Evolutionary conservation across 2,888 invertebrate species (phyloP).

Genomic region (Gymnoscelis rufifasciata): DNA sequence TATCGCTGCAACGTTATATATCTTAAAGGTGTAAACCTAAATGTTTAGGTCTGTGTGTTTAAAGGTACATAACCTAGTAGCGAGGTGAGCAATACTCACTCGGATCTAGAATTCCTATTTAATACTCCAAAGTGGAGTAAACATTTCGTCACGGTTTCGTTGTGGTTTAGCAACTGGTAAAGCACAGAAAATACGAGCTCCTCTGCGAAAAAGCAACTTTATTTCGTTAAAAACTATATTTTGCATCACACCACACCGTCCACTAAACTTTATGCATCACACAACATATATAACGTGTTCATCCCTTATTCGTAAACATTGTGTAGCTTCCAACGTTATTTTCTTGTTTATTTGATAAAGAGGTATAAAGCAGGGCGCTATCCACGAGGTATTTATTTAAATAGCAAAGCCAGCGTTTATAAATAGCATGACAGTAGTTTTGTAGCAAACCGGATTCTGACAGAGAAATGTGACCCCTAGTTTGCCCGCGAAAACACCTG

Average conservation of each 20-base stretch:
- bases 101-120: too few relatives aligned
- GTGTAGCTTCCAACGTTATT: neutral
- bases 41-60: too few relatives aligned
- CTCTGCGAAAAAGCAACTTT: conserved; percentile 31
- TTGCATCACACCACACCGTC: conserved; percentile 45
- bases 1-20: too few relatives aligned
- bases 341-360: neutral
- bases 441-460: conserved; percentile 46
- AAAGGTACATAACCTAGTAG: too few relatives aligned
- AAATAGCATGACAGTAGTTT: neutral
- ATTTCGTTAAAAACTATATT: conserved; percentile 53
- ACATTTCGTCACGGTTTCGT: too few relatives aligned
- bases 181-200: conserved; percentile 6
- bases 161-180: too few relatives aligned
- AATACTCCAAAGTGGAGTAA: too few relatives aligned
- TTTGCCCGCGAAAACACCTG: conserved; percentile 44
- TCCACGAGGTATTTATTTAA: neutral
- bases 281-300: conserved; percentile 14
- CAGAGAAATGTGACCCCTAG: conserved; percentile 43
- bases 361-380: neutral
- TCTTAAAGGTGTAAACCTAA: too few relatives aligned
- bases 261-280: conserved; percentile 44
- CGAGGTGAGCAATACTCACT: too few relatives aligned
- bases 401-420: neutral
- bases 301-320: conserved; percentile 4